Conservation (phyloP, 2,888 invertebrate species). For the Dilophus febrilis region DNA sequence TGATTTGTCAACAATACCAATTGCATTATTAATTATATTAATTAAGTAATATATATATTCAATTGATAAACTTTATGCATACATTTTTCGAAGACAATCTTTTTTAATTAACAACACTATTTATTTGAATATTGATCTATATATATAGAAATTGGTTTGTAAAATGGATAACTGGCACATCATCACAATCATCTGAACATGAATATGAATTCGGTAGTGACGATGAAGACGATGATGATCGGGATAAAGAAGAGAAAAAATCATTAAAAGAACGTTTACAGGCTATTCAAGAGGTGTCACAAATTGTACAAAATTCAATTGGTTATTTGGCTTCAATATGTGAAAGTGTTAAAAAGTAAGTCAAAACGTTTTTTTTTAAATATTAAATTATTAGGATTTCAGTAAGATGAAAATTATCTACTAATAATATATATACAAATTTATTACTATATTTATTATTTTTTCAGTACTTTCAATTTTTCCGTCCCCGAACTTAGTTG, state of each 20-base stretch:
- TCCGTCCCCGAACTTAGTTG: constrained; percentile 91
- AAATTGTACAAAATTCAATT: constrained; percentile 89
- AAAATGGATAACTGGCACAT: constrained; percentile 24
- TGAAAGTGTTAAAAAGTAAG: constrained; percentile 87
- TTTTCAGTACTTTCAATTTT: constrained; percentile 83
- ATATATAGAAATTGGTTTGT: constrained; percentile 28
- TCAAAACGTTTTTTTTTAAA: constrained; percentile 8
- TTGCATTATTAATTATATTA: constrained; percentile 63
- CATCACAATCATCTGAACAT: constrained; percentile 37
- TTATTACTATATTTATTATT: background rate
- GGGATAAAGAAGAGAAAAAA: constrained; percentile 90
- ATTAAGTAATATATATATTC: constrained; percentile 34
- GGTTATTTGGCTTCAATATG: constrained; percentile 88
- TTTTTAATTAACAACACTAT: no score
- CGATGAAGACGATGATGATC: constrained; percentile 83
- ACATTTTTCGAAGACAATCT: no score
- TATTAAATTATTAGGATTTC: constrained; percentile 22
- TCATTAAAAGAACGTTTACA: constrained; percentile 84
- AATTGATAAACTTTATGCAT: no score
- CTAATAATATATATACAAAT: background rate
- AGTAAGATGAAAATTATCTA: no score
- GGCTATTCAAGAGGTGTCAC: constrained; percentile 93
- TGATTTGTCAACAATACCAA: constrained; percentile 88
- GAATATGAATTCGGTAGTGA: constrained; percentile 51
- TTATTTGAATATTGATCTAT: constrained; percentile 1